Base-by-base conservation (phyloP, 2,113 vertebrate genomes). In the Coptodon bakossiorum region DNA sequence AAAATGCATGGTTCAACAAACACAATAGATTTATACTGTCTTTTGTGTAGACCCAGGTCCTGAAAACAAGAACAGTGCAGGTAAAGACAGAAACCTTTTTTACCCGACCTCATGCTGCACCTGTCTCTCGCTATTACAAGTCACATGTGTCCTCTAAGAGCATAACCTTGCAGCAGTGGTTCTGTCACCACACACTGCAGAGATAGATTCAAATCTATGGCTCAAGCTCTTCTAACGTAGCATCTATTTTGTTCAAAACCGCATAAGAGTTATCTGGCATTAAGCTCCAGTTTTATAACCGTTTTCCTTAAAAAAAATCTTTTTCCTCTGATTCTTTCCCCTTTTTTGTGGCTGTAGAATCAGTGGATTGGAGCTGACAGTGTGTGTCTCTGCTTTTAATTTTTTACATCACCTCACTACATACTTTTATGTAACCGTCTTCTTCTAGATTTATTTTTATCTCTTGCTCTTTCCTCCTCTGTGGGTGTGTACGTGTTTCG, bases 341-440 rank as follows among this genome's bases (percentile, higher is more conserved):
- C 17, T 73, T 85, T 56, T 56, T 82, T 84, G 56, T 66, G 50
- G 80, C 76, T 90, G 83, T 82, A 66, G 86, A 83, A 63, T 52
- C 61, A 89, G 84, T 59, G 71, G 89, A 95, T 86, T 19, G 53
- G 80, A 94, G 82, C 90, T 90, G 93, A 94, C 94, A 94, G 57
- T 90, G 90, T 66, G 80, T 87, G 53, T 92, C 90, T 89, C 73
- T 71, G 91, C 84, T 95, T 95, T 96, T 94, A 94, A 95, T 95
- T 96, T 95, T 96, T 95, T 93, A 96, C 94, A 94, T 93, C 93
- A 88, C 89, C 86, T 92, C 91, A 86, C 93, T 86, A 89, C 92
- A 80, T 63, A 34, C 84, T 92, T 95, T 96, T 96, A 96, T 90
- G 85, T 96, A 96, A 96, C 95, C 45, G 19, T 66, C 91, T 93